These are phyloP conservation scores for Rutpela maculata DNA, from an alignment of 2,888 invertebrate genomes.

Conservation along the genomic window DNA sequence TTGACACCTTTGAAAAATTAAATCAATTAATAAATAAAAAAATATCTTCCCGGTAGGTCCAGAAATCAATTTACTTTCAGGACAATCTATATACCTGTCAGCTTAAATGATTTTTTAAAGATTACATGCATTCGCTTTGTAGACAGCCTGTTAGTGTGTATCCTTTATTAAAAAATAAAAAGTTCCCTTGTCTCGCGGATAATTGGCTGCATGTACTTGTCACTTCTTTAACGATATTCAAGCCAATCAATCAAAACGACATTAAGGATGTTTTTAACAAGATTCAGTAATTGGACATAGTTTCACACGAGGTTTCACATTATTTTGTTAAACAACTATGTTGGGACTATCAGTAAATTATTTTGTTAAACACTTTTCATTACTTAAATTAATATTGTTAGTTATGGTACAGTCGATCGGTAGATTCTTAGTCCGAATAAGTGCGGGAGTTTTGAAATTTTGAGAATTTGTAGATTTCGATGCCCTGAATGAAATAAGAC, in stretches of 20 bases:
- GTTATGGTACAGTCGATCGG: too few relatives aligned
- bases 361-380: neutral
- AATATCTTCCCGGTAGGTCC: too few relatives aligned
- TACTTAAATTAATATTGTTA: neutral
- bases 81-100: neutral
- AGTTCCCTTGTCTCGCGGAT: neutral
- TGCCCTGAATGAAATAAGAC: too few relatives aligned
- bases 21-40: too few relatives aligned
- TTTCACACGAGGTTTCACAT: too few relatives aligned
- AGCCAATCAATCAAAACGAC: neutral
- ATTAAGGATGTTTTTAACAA: neutral
- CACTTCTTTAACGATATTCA: neutral
- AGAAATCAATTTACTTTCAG: neutral
- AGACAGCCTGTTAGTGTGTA: neutral
- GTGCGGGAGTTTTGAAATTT: too few relatives aligned
- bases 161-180: neutral
- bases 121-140: neutral
- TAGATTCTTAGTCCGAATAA: too few relatives aligned
- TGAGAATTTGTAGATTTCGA: too few relatives aligned
- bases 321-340: neutral
- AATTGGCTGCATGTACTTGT: neutral
- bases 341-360: neutral
- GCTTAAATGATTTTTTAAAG: neutral
- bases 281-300: neutral
- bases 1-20: too few relatives aligned